These are phyloP conservation scores for Drosophila mimetica DNA, from an alignment of 2,888 invertebrate genomes.

Conservation along the genomic window DNA sequence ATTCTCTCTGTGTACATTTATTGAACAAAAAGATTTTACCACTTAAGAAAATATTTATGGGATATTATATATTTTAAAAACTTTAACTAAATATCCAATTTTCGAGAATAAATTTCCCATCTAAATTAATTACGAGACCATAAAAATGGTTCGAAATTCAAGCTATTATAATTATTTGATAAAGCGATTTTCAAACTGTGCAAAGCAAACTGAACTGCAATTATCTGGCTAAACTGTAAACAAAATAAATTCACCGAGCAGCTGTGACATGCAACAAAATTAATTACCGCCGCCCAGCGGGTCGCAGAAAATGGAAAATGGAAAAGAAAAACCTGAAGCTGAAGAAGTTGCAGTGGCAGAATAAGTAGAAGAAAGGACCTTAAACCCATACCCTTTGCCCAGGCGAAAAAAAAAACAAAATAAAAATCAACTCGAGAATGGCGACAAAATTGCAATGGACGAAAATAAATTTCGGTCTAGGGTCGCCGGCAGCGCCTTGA, in stretches of 20 bases:
- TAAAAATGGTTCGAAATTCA: background rate
- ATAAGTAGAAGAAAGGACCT: slow-evolving; percentile 4
- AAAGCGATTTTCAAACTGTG: slow-evolving; percentile 19
- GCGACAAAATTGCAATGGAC: slow-evolving; percentile 64
- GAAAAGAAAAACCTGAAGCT: background rate
- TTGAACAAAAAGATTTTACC: no score
- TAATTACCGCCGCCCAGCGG: slow-evolving; percentile 49
- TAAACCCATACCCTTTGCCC: background rate
- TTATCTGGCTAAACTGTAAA: slow-evolving; percentile 31
- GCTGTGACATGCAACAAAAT: slow-evolving; percentile 61
- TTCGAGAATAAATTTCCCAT: background rate
- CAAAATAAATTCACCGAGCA: slow-evolving; percentile 36
- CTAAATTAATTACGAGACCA: background rate
- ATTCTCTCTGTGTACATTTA: no score
- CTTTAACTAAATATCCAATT: background rate
- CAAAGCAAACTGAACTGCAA: slow-evolving; percentile 35
- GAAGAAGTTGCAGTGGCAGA: slow-evolving; percentile 22
- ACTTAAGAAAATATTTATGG: no score
- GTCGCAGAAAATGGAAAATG: background rate
- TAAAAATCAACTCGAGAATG: slow-evolving; percentile 29
- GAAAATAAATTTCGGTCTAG: slow-evolving; percentile 55
- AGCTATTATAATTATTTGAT: slow-evolving; percentile 19
- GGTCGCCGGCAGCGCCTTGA: slow-evolving; percentile 44
- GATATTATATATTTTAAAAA: no score
- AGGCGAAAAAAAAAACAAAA: slow-evolving; percentile 14